These are phyloP conservation scores for Drosophila neonasuta DNA, from an alignment of 2,888 invertebrate genomes.

Conservation along the genomic window DNA sequence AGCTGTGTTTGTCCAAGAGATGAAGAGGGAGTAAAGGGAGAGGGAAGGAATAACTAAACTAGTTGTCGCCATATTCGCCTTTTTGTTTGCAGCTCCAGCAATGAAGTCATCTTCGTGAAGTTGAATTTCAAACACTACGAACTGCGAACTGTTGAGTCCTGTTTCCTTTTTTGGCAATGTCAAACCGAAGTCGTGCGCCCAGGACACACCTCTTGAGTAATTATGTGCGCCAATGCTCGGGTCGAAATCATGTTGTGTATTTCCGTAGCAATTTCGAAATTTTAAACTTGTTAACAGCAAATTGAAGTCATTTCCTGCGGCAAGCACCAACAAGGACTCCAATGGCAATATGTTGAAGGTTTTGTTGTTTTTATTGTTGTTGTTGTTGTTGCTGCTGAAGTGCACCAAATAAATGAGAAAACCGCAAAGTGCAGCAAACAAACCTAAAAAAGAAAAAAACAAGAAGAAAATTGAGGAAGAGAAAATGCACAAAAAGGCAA, in stretches of 20 bases:
- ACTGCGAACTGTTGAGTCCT: constrained; percentile 1
- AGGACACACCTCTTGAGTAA: constrained; percentile 63
- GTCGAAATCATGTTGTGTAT: constrained; percentile 75
- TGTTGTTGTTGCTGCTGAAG: not conserved
- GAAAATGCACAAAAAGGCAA: constrained; percentile 49
- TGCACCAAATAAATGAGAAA: constrained; percentile 73
- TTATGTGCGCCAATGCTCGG: constrained; percentile 72
- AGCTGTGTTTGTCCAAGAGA: constrained; percentile 30
- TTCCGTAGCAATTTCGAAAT: constrained; percentile 76
- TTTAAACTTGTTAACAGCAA: constrained; percentile 79
- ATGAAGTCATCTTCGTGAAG: constrained; percentile 36
- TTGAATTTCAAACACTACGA: constrained; percentile 3
- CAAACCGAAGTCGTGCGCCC: constrained; percentile 5
- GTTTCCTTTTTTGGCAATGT: constrained; percentile 9
- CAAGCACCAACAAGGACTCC: constrained; percentile 49
- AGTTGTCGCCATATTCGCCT: constrained; percentile 24
- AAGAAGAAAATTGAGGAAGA: not conserved
- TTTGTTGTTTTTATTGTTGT: constrained; percentile 20
- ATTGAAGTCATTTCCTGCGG: constrained; percentile 77
- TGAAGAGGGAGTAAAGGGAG: not conserved
- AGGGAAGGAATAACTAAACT: constrained; percentile 13
- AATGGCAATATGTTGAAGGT: constrained; percentile 55
- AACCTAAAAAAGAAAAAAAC: constrained; percentile 23
- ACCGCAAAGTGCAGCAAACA: constrained; percentile 67
- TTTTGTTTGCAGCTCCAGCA: constrained; percentile 17